phyloP scores from a whole-genome alignment of 2,113 vertebrate genomes.

The Drymodes brunneopygia region DNA sequence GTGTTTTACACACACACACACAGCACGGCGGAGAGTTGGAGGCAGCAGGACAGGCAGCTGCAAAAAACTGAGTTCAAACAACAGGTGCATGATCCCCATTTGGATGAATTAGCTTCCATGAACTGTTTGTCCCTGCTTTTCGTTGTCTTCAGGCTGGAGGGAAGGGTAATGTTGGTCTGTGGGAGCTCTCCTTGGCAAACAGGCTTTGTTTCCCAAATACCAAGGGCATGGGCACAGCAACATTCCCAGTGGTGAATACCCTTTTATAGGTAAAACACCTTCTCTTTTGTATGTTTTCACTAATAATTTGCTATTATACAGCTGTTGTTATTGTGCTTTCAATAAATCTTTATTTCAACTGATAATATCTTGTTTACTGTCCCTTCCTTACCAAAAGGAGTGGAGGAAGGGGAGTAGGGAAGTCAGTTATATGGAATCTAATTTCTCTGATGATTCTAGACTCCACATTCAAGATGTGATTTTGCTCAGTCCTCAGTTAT shows the following conservation, averaged over 20 bases:
- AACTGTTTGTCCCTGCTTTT: background rate
- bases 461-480: background rate
- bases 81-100: background rate
- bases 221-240: background rate
- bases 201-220: background rate
- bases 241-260: background rate
- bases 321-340: background rate
- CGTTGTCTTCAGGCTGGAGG: background rate
- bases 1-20: too few species aligned
- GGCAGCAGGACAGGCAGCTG: background rate
- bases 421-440: background rate
- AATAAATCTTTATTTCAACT: background rate
- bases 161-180: accelerated
- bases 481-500: background rate
- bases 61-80: background rate
- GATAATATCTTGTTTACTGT: background rate
- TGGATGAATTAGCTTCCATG: background rate
- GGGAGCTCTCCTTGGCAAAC: background rate
- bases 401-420: background rate
- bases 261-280: background rate
- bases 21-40: accelerated
- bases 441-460: background rate
- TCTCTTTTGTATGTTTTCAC: background rate
- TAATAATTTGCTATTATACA: background rate
- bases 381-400: background rate